phyloP scores from a whole-genome alignment of 2,888 invertebrate genomes.

The Tuberolachnus salignus region DNA sequence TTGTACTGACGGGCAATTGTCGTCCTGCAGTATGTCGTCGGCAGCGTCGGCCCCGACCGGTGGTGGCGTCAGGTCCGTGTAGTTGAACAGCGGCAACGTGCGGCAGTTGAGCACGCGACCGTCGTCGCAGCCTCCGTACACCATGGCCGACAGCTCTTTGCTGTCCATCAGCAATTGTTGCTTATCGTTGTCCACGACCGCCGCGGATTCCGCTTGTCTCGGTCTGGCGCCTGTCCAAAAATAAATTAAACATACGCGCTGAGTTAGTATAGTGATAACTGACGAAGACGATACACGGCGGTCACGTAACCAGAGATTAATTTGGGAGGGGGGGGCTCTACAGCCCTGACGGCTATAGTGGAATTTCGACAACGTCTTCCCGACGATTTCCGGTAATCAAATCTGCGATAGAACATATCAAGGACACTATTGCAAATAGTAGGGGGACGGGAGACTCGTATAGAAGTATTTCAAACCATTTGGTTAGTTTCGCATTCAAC shows the following conservation, averaged over 20 bases:
- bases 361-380: too few species aligned
- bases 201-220: not conserved
- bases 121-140: conserved; percentile 60
- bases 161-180: not conserved
- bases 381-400: too few species aligned
- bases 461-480: too few species aligned
- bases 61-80: conserved; percentile 26
- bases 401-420: too few species aligned
- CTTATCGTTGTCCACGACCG: not conserved
- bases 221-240: not conserved
- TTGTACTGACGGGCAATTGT: conserved; percentile 29
- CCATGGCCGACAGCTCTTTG: conserved; percentile 66
- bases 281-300: too few species aligned
- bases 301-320: too few species aligned
- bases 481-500: too few species aligned
- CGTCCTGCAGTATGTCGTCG: conserved; percentile 19
- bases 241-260: not conserved
- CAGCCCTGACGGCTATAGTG: too few species aligned
- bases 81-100: conserved; percentile 38
- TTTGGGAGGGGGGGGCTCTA: too few species aligned
- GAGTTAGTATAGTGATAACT: too few species aligned
- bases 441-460: too few species aligned
- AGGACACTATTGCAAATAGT: too few species aligned
- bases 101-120: conserved; percentile 29
- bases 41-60: conserved; percentile 1